phyloP scores from a whole-genome alignment of 2,797 vertebrate genomes.

The Poeciliopsis paucimaculata region DNA sequence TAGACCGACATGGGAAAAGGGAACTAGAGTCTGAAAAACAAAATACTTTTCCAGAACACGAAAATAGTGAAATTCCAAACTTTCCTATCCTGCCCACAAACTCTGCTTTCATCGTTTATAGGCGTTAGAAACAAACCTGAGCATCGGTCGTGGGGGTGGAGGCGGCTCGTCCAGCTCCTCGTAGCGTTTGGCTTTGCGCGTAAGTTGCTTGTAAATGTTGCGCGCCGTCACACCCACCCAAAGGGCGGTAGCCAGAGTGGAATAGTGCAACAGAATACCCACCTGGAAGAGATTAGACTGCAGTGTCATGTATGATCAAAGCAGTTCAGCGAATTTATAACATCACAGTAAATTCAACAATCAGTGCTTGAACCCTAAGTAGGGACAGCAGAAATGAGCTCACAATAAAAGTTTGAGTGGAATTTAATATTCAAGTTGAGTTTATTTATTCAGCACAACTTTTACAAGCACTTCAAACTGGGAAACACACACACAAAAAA shows the following conservation, averaged over 20 bases:
- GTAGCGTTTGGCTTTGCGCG: slow-evolving; percentile 91
- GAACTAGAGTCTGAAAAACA: not conserved
- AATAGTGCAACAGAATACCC: slow-evolving; percentile 96
- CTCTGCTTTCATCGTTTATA: not conserved
- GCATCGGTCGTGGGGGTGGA: slow-evolving; percentile 94
- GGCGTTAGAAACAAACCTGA: slow-evolving; percentile 82
- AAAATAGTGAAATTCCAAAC: not conserved
- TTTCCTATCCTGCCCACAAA: not conserved
- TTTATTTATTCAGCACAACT: not conserved
- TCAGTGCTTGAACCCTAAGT: not conserved
- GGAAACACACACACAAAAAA: not conserved
- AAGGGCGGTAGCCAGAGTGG: slow-evolving; percentile 92
- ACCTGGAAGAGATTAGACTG: slow-evolving; percentile 78
- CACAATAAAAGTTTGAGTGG: not conserved
- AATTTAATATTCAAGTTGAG: not conserved
- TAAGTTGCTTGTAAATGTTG: slow-evolving; percentile 98
- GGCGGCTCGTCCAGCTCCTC: slow-evolving; percentile 95
- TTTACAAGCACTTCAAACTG: not conserved
- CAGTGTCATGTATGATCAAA: not conserved
- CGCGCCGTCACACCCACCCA: slow-evolving; percentile 97
- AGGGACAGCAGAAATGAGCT: not conserved
- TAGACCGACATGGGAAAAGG: not conserved
- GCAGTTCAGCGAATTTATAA: not conserved
- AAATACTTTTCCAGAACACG: not conserved
- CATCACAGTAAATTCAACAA: not conserved